These are phyloP conservation scores for Sphaerodactylus townsendi DNA, from an alignment of 2,113 vertebrate species.

Conservation along the genomic window DNA sequence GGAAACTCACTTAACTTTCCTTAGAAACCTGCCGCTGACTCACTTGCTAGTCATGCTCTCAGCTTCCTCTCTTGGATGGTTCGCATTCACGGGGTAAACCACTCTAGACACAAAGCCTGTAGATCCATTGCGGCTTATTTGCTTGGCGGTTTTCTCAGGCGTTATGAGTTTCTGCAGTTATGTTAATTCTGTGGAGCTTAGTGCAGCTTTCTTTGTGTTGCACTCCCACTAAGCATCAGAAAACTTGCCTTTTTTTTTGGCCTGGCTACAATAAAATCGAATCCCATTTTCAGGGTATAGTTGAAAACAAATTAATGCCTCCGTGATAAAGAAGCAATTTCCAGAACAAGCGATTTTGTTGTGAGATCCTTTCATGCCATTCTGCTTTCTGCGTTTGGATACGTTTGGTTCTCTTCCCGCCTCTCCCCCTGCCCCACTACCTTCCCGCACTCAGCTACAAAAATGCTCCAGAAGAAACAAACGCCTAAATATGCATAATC, in stretches of 20 bases:
- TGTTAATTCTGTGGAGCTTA: constrained; percentile 20
- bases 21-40: background rate
- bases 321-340: background rate
- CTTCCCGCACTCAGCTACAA: background rate
- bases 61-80: background rate
- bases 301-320: constrained; percentile 1
- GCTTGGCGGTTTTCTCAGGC: background rate
- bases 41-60: background rate
- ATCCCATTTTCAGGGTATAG: background rate
- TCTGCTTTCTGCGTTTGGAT: background rate
- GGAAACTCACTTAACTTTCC: background rate
- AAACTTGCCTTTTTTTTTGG: no score
- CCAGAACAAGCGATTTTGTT: background rate
- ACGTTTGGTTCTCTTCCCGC: background rate
- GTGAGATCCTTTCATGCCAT: background rate
- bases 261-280: background rate
- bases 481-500: background rate
- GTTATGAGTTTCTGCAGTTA: constrained; percentile 6
- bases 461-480: background rate
- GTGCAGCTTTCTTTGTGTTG: background rate
- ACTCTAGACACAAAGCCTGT: background rate
- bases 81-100: background rate
- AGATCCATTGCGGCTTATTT: background rate
- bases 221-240: background rate
- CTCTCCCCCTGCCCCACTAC: background rate